Evolutionary conservation across 1,140 invertebrate genomes (phyloP).

Genomic region (Pentalonia nigronervosa): DNA sequence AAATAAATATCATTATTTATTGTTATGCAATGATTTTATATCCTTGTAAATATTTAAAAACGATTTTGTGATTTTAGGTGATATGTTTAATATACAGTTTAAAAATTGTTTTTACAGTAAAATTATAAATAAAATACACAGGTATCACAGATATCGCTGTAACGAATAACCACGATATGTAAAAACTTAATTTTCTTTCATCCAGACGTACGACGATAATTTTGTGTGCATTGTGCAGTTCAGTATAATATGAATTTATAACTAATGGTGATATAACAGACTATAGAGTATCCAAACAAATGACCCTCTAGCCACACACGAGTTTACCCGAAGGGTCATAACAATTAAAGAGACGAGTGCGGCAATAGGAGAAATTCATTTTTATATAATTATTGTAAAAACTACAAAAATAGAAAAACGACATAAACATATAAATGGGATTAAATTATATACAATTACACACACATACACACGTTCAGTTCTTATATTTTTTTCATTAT

Average conservation of each 20-base stretch:
- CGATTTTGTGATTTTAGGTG: not conserved
- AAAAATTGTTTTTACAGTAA: not conserved
- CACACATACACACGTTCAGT: not conserved
- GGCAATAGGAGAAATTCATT: not conserved
- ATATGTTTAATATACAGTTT: no score
- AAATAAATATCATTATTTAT: slow-evolving; percentile 2
- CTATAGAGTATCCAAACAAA: not conserved
- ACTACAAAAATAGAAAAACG: not conserved
- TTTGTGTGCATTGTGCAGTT: not conserved
- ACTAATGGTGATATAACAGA: not conserved
- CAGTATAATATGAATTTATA: not conserved
- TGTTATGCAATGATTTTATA: not conserved
- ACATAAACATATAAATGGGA: not conserved
- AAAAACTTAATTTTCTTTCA: not conserved
- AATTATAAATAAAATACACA: not conserved
- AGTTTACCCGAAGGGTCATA: slow-evolving; percentile 36
- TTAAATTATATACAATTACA: not conserved
- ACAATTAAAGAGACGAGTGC: slow-evolving; percentile 29
- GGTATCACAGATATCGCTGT: not conserved
- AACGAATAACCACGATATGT: not conserved
- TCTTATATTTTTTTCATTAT: not conserved
- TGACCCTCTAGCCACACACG: not conserved
- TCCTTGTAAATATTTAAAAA: not conserved
- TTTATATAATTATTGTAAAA: slow-evolving; percentile 18
- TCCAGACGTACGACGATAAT: not conserved